These are phyloP conservation scores for Sinosuthora webbiana DNA, from an alignment of 2,113 vertebrate species.

Conservation along the genomic window DNA sequence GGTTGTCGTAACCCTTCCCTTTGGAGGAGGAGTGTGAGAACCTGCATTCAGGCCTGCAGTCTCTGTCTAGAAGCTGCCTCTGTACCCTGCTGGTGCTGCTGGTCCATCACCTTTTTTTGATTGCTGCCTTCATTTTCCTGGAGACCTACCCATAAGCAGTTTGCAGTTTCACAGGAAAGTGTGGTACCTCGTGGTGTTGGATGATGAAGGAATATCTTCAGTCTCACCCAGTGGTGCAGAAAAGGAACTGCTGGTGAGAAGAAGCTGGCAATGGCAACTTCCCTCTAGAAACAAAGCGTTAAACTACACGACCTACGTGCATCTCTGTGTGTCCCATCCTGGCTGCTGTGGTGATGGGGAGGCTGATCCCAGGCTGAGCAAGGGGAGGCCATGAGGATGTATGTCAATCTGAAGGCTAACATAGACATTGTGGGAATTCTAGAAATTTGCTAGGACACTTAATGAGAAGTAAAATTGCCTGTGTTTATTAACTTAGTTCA, in stretches of 20 bases:
- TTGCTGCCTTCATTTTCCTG: not conserved
- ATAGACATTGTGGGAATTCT: not conserved
- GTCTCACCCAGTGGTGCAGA: not conserved
- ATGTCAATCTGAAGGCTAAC: not conserved
- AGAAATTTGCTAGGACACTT: not conserved
- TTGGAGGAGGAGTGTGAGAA: not conserved
- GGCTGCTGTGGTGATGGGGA: not conserved
- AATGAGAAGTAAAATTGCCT: not conserved
- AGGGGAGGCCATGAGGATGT: rapidly evolving
- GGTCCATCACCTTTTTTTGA: not conserved
- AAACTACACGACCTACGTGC: rapidly evolving
- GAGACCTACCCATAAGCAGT: rapidly evolving
- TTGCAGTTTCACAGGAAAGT: not conserved
- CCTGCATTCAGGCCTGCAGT: not conserved
- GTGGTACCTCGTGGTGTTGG: not conserved
- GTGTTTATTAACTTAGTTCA: not conserved
- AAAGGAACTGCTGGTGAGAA: not conserved
- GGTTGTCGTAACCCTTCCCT: not conserved
- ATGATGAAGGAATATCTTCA: not conserved
- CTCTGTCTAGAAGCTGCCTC: not conserved
- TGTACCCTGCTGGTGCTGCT: not conserved
- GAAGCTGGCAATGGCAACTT: not conserved
- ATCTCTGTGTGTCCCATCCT: not conserved
- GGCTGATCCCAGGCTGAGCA: not conserved
- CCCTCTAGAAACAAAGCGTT: not conserved